Evolutionary conservation across 2,797 vertebrate species (phyloP).

Genomic region (Percopsis omiscomaycus): DNA sequence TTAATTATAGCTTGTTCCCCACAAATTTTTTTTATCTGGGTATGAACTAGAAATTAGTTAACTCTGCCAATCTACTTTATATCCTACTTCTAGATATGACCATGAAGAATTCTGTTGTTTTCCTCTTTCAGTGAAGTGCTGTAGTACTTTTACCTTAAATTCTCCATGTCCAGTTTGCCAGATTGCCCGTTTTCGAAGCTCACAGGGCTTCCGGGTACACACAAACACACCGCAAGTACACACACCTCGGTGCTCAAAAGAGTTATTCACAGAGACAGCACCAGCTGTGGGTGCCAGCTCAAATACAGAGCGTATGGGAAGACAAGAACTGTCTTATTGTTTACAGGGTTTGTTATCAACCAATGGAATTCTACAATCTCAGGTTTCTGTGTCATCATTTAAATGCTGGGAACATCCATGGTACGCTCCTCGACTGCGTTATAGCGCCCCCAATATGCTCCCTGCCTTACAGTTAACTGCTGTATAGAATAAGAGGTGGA

Average conservation of each 20-base stretch:
- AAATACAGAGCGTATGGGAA: constrained; percentile 3
- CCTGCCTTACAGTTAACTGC: no score
- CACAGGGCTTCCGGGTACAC: constrained; percentile 6
- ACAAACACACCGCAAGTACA: not conserved
- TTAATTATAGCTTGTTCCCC: constrained; percentile 60
- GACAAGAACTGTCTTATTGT: no score
- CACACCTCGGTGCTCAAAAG: constrained; percentile 28
- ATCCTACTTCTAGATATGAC: not conserved
- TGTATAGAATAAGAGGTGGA: no score
- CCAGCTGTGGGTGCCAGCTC: constrained; percentile 35
- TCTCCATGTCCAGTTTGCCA: no score
- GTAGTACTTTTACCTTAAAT: no score
- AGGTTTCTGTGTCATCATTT: no score
- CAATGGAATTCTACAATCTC: no score
- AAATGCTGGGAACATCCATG: no score
- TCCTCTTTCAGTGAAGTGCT: no score
- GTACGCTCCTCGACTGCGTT: no score
- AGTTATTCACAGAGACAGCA: constrained; percentile 30
- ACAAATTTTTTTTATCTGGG: constrained; percentile 24
- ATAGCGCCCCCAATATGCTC: no score
- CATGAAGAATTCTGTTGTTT: not conserved
- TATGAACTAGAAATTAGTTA: constrained; percentile 39
- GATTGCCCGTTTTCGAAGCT: not conserved
- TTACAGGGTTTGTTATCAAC: no score
- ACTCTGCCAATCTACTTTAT: constrained; percentile 5